Evolutionary conservation across 1,140 invertebrate genomes (phyloP), one percentile per base, ranked within the genome.

Genomic region (Nylanderia fulva): DNA sequence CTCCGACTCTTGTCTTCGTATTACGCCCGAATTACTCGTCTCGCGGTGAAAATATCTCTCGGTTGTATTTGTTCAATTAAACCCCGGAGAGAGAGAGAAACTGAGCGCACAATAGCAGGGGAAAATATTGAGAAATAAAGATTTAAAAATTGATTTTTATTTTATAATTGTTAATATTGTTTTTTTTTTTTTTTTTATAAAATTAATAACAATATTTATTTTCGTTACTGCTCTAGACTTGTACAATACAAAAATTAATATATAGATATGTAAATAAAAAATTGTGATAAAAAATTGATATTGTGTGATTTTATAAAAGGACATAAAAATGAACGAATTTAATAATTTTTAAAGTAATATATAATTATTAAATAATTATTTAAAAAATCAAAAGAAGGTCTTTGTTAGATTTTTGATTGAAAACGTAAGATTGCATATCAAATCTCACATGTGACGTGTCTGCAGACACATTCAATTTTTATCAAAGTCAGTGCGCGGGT

Each of bases 51-150:
- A 56, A 80, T 39, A 29, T 42, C n/a, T n/a, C n/a, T n/a, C 66
- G 27, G 9, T 58, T n/a, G 18, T 71, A 69, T 82, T 71, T 39
- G 36, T 72, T 82, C 52, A 71, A 80, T 82, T 72, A 60, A 72
- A 82, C 33, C 52, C 11, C 9, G 24, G 13, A 18, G 0, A 69
- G n/a, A n/a, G n/a, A 80, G 21, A 24, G 24, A 69, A 29, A 64
- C 42, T 27, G 21, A 1, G 11, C 56, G 29, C 24, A 42, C 24
- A 79, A 54, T 11, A 11, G 5, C 24, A 9, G 33, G 7, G 8
- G 18, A 72, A 72, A 71, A 82, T 68, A 71, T n/a, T n/a, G n/a
- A n/a, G n/a, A n/a, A n/a, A n/a, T n/a, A n/a, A n/a, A n/a, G n/a
- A n/a, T n/a, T n/a, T n/a, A n/a, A n/a, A n/a, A n/a, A n/a, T n/a